Conservation (phyloP, 2,113 vertebrate species). For the Xenopus borealis region DNA sequence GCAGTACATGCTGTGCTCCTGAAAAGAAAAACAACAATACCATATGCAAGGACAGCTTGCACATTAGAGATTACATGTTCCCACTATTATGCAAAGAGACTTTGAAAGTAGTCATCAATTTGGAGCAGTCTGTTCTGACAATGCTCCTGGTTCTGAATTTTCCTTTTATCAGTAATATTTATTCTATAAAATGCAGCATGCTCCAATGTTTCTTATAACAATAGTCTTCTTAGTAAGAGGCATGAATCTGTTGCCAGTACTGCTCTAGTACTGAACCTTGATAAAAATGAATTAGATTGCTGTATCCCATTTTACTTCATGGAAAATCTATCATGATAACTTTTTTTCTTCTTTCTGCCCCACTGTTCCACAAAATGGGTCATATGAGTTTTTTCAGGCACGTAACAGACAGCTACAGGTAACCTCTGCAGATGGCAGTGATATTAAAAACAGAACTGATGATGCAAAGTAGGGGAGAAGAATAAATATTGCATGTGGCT, state of each 20-base stretch:
- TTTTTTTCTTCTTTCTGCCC: constrained; percentile 2
- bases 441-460: constrained; percentile 3
- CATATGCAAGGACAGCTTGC: constrained; percentile 46
- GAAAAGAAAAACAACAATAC: constrained; percentile 36
- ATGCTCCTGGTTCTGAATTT: constrained; percentile 15
- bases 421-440: neutral
- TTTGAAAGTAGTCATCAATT: constrained; percentile 31
- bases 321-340: constrained; percentile 20
- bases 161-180: constrained; percentile 14
- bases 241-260: neutral
- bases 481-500: neutral
- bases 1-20: constrained; percentile 26
- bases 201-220: constrained; percentile 29
- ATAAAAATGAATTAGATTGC: constrained; percentile 26
- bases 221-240: neutral
- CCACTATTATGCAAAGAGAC: constrained; percentile 39
- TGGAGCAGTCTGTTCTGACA: constrained; percentile 36
- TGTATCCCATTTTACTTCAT: constrained; percentile 14
- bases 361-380: constrained; percentile 6
- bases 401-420: neutral
- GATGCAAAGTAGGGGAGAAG: neutral
- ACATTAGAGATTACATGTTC: constrained; percentile 37
- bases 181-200: constrained; percentile 7
- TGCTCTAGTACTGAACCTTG: neutral
- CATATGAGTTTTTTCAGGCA: neutral